A percentile compares a stretch with the other conserved stretches of the same genome.
Conservation (phyloP, 2,113 vertebrate species). For the Lathamus discolor region DNA sequence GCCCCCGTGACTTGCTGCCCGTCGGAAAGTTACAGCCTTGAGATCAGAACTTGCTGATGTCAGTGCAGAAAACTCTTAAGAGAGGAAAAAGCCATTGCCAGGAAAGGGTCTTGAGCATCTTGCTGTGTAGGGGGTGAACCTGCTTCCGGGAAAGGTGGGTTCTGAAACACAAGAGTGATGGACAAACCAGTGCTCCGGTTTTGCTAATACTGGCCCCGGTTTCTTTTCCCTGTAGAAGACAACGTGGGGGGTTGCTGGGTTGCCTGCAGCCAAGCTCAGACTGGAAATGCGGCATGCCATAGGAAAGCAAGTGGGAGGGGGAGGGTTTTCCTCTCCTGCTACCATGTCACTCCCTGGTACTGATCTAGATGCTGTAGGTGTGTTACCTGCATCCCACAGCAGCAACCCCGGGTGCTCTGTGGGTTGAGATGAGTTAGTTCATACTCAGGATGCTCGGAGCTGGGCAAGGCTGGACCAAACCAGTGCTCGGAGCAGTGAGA, state of each 20-base stretch:
- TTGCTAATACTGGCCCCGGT: neutral
- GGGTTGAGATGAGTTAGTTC: neutral
- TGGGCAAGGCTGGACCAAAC: neutral
- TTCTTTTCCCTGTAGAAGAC: neutral
- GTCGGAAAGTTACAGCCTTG: neutral
- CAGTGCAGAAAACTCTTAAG: neutral
- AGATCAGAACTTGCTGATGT: neutral
- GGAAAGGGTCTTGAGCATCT: neutral
- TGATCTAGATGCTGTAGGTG: rapidly evolving
- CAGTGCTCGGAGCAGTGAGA: neutral
- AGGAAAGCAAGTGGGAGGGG: neutral
- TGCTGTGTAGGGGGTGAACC: neutral
- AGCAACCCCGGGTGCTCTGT: neutral
- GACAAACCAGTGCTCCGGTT: neutral
- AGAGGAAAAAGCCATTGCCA: neutral
- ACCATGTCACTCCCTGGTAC: neutral
- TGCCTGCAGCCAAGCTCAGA: neutral
- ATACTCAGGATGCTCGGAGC: neutral
- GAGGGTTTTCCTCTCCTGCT: neutral
- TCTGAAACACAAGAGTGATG: neutral
- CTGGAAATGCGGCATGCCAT: neutral
- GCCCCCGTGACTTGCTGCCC: neutral
- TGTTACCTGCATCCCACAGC: neutral
- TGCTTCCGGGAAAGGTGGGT: neutral
- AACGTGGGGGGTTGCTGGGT: neutral